phyloP scores from a whole-genome alignment of 2,797 vertebrate genomes.

The Eulemur coronatus region DNA sequence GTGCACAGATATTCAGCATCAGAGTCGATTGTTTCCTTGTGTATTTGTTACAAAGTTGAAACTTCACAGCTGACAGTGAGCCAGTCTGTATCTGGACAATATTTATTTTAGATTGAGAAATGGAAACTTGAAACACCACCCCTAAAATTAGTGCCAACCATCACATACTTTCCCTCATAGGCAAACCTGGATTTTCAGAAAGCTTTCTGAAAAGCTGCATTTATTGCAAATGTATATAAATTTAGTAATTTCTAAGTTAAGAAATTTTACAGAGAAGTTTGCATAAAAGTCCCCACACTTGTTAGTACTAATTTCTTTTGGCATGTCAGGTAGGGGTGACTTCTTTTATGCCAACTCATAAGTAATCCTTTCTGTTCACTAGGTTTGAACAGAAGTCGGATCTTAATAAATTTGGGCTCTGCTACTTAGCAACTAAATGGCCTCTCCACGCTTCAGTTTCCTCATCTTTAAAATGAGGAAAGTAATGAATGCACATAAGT shows the following conservation, averaged over 20 bases:
- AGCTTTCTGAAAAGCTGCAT: neutral
- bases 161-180: neutral
- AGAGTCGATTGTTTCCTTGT: neutral
- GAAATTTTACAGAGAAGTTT: neutral
- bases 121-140: neutral
- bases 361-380: neutral
- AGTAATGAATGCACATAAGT: neutral
- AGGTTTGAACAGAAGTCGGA: neutral
- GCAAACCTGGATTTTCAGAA: neutral
- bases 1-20: neutral
- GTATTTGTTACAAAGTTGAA: neutral
- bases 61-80: neutral
- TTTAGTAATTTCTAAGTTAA: neutral
- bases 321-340: neutral
- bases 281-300: neutral
- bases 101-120: slow-evolving; percentile 18
- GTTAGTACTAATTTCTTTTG: neutral
- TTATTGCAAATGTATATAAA: neutral
- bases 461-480: slow-evolving; percentile 31
- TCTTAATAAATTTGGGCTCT: neutral
- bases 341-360: neutral
- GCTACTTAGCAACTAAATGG: neutral
- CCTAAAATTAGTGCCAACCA: neutral
- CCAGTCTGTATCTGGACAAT: neutral
- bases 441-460: neutral